These are phyloP conservation scores for Blastobasis lacticolella DNA, from an alignment of 2,888 invertebrate species.

Conservation along the genomic window DNA sequence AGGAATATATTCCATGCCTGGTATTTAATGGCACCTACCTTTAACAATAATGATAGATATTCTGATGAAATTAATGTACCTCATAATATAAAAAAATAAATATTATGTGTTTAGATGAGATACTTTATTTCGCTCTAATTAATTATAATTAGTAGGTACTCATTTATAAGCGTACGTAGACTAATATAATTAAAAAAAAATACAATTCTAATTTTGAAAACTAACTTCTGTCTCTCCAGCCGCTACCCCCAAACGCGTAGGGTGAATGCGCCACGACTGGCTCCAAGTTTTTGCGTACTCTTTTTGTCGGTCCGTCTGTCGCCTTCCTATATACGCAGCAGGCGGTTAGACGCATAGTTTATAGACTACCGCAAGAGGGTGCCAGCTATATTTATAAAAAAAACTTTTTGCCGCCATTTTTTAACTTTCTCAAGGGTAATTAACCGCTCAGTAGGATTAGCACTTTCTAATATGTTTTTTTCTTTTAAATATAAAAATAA, in stretches of 20 bases:
- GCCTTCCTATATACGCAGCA: slow-evolving; percentile 18
- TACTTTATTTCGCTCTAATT: not conserved
- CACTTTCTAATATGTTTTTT: slow-evolving; percentile 37
- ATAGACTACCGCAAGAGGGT: slow-evolving; percentile 28
- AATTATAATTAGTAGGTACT: too few relatives aligned
- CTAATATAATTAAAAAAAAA: too few relatives aligned
- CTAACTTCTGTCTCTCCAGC: too few relatives aligned
- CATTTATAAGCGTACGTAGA: too few relatives aligned
- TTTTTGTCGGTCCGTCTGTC: slow-evolving; percentile 26
- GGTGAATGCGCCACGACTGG: slow-evolving; percentile 3
- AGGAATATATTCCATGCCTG: too few relatives aligned
- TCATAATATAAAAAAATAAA: too few relatives aligned
- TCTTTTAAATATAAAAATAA: slow-evolving; percentile 20
- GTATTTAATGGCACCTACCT: too few relatives aligned
- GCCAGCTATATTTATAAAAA: slow-evolving; percentile 28
- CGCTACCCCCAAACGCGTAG: not conserved
- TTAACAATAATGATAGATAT: too few relatives aligned
- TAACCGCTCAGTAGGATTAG: slow-evolving; percentile 40
- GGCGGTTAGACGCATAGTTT: slow-evolving; percentile 32
- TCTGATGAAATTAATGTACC: too few relatives aligned
- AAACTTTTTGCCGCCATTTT: too few relatives aligned
- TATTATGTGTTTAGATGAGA: too few relatives aligned
- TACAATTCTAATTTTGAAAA: too few relatives aligned
- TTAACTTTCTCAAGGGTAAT: slow-evolving; percentile 31
- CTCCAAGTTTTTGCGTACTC: slow-evolving; percentile 18